These are phyloP conservation scores for Nyctibius grandis DNA, from an alignment of 2,797 vertebrate genomes.

Conservation along the genomic window DNA sequence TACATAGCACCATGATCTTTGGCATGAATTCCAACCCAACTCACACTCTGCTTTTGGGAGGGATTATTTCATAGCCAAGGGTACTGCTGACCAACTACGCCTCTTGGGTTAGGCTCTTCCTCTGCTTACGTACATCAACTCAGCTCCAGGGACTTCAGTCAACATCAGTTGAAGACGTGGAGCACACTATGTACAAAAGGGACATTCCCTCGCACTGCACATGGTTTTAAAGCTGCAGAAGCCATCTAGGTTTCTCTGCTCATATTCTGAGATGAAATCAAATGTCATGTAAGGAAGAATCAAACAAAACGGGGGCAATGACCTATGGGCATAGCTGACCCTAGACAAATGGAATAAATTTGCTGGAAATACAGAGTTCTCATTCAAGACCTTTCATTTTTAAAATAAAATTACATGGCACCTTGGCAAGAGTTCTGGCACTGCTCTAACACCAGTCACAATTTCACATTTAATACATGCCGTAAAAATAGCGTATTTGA, in stretches of 20 bases:
- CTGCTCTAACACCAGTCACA: slow-evolving; percentile 7
- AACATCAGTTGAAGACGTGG: background rate
- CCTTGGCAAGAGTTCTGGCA: slow-evolving; percentile 30
- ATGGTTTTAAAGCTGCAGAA: background rate
- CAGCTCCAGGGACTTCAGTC: background rate
- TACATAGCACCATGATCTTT: background rate
- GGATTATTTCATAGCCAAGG: background rate
- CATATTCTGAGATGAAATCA: slow-evolving; percentile 43
- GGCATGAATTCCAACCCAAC: background rate
- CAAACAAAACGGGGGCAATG: slow-evolving; percentile 23
- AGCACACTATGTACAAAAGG: background rate
- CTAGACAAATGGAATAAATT: slow-evolving; percentile 58
- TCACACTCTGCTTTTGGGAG: background rate
- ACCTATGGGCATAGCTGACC: slow-evolving; percentile 45
- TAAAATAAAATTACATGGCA: slow-evolving; percentile 55
- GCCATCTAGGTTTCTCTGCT: background rate
- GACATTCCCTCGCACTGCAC: background rate
- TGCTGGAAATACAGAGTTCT: slow-evolving; percentile 46
- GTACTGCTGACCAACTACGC: rapidly evolving
- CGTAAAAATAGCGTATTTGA: background rate
- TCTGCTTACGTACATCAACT: rapidly evolving
- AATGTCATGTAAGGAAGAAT: slow-evolving; percentile 39
- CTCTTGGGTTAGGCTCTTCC: background rate
- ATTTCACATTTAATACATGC: slow-evolving; percentile 40
- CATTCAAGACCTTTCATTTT: slow-evolving; percentile 48